Evolutionary conservation across 2,113 vertebrate genomes (phyloP), one percentile per base, ranked within the genome.

Genomic region (Crotalus horridus): DNA sequence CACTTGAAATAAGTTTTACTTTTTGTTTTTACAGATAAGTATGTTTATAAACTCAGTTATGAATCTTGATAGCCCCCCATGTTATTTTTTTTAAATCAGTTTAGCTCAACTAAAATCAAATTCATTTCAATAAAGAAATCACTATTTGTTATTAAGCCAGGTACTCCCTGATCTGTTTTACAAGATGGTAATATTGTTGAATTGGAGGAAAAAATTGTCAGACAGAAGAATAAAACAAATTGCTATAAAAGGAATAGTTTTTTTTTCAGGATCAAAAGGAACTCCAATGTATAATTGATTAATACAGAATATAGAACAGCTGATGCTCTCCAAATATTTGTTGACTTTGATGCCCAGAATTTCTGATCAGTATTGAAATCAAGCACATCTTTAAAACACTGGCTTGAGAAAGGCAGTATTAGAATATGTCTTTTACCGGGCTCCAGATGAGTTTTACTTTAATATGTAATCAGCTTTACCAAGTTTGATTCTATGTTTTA

Each of bases 361-460:
- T 39, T 81, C 6, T 8, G 17, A 39, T 39, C 33, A 81, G 17
- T 21, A 43, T 9, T 81, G 33, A 81, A 81, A 81, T 81, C 69
- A 81, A 39, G 17, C 69, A 81, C 69, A 81, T 81, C 69, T 81
- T 39, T 33, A 81, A 39, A 81, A 43, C 69, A 39, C 33, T 17
- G 9, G 33, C 33, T 21, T 81, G 33, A 39, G 33, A 81, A 81
- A 81, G 69, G 33, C 17, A 39, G 33, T 3, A 3, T 91, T n/a
- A 61, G n/a, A 6, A 94, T 89, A 64, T 85, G 3, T 58, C 95
- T 95, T 90, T n/a, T 24, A 33, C 64, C 59, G 69, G 15, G 17
- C 2, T 81, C 17, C 33, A 43, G 33, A 81, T 39, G 33, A 81
- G 33, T 39, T 81, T 43, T 39, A 81, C n/a, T 81, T 39, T 8